Evolutionary conservation across 2,888 invertebrate species (phyloP), one percentile per base, ranked within the genome.

Genomic region (Rhaphigaster nebulosa): DNA sequence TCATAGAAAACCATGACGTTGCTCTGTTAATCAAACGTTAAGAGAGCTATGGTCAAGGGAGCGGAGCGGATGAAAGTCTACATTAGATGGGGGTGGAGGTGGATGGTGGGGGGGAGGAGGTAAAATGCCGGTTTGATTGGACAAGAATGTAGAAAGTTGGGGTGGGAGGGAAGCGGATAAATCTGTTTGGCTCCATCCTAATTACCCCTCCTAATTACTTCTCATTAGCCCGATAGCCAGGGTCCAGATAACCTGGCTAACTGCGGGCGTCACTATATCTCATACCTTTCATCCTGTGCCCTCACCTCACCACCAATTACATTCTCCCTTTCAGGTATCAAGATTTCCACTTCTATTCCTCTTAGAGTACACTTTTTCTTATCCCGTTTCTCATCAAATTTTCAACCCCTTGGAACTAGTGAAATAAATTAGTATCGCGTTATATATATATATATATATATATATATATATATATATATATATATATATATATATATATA

Each of bases 181-280:
- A 87, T 87, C 87, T 87, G 56, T 87, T 87, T 87, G 56, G 56
- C 54, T 3, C 4, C 29, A 41, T 34, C 26, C 88, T 88, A 88
- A 88, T 88, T 88, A 88, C 45, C 88, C 41, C n/a, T 41, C 34
- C 88, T 88, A 88, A 88, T 88, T 88, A 88, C 88, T 65, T 88
- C 88, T 88, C 88, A 88, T 88, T 88, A 88, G 88, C 41, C 88
- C 20, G 88, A 60, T 56, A 60, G 54, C 88, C 60, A 60, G 88
- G 38, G 38, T 38, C 52, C 87, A 87, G 87, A 54, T 87, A 87
- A 87, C 52, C 87, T 52, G 18, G n/a, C 87, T 52, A 50, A 29
- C 29, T 52, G 52, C 87, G 18, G 3, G 23, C 13, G 65, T 65
- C 65, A 65, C 87, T 87, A 87, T 87, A 87, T 87, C 87, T 87